Conservation (phyloP, 2,113 vertebrate genomes). For the Phoxinus phoxinus region DNA sequence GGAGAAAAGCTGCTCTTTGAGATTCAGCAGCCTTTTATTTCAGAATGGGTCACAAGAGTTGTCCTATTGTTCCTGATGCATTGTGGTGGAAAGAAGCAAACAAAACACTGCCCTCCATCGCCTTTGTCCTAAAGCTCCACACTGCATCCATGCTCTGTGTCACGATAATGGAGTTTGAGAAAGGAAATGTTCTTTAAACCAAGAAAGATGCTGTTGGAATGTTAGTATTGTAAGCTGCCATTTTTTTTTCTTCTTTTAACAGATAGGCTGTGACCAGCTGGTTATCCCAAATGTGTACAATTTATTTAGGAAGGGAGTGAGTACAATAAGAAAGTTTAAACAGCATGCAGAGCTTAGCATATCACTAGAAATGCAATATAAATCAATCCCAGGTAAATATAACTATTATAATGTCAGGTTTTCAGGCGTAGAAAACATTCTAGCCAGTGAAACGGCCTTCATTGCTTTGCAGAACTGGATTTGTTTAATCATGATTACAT, state of each 20-base stretch:
- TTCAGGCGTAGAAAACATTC: neutral
- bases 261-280: neutral
- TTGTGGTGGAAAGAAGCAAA: conserved; percentile 77
- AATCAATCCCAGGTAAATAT: neutral
- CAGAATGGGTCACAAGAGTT: conserved; percentile 69
- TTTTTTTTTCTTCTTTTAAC: neutral
- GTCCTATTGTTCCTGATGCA: conserved; percentile 73
- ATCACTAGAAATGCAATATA: neutral
- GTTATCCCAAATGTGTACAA: neutral
- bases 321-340: neutral
- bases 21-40: conserved; percentile 66
- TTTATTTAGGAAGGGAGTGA: neutral
- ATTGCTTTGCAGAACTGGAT: neutral
- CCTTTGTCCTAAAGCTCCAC: conserved; percentile 69
- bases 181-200: neutral
- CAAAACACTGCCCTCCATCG: conserved; percentile 74
- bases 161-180: conserved; percentile 65
- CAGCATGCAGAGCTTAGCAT: neutral
- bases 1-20: conserved; percentile 60
- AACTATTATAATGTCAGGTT: neutral
- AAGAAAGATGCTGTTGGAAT: neutral
- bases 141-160: conserved; percentile 67
- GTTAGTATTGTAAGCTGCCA: neutral
- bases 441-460: neutral
- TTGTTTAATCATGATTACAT: conserved; percentile 31